Conservation (phyloP, 1,140 invertebrate species). For the Camponotus vicinus region DNA sequence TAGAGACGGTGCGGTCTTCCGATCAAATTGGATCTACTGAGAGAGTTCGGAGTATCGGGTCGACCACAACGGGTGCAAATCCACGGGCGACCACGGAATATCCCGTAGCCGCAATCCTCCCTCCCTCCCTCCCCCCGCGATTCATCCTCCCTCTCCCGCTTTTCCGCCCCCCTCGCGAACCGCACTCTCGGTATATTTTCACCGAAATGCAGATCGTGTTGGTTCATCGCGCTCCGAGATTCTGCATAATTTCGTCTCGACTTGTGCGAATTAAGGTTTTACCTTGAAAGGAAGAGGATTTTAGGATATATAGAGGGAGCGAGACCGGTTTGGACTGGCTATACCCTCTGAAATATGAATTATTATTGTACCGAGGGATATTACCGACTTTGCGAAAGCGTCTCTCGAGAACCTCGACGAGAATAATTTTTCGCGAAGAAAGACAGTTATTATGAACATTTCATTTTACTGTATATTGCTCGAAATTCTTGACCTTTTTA, state of each 20-base stretch:
- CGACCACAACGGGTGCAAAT: conserved; percentile 77
- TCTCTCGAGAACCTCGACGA: background rate
- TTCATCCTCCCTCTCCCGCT: background rate
- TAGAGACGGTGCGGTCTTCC: conserved; percentile 77
- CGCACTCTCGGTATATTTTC: conserved; percentile 65
- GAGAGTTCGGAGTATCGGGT: conserved; percentile 76
- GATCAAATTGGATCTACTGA: conserved; percentile 82
- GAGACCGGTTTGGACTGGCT: background rate
- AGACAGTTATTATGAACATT: background rate
- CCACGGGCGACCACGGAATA: conserved; percentile 76
- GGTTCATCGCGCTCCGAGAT: conserved; percentile 63
- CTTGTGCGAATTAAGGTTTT: conserved; percentile 44
- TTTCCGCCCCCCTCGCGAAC: conserved; percentile 12
- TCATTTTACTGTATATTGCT: background rate
- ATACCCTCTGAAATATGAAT: conserved; percentile 33
- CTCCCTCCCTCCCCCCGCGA: background rate
- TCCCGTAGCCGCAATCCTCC: conserved; percentile 66
- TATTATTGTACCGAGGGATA: conserved; percentile 33
- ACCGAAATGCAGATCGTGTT: conserved; percentile 65
- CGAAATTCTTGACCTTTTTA: background rate
- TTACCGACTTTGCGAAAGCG: conserved; percentile 3
- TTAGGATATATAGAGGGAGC: background rate
- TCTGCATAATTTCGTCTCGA: conserved; percentile 70
- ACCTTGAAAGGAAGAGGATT: conserved; percentile 15
- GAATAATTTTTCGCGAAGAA: conserved; percentile 33